Base-by-base conservation (phyloP, 2,797 vertebrate species). In the Garrulus glandarius region DNA sequence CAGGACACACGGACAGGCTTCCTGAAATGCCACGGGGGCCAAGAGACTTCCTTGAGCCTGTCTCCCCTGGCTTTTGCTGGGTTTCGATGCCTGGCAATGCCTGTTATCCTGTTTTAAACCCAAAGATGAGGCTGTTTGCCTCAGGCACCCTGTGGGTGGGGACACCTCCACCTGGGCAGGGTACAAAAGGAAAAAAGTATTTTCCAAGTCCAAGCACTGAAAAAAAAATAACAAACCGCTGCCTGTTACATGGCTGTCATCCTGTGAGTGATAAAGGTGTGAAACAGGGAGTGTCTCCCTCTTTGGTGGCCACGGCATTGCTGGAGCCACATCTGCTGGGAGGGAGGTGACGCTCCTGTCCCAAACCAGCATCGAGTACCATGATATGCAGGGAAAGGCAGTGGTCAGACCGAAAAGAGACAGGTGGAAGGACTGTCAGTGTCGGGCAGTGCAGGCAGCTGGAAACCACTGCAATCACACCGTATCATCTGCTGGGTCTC, bases 231-330 rank as follows among this genome's bases (percentile, higher is more conserved):
- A 39, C 13, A 60, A 79, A 53, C 15, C 72, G 49, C 21, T 41
- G 16, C 12, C 11, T 83, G 22, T 37, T 14, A 26, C 14, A 15
- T 10, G 30, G 24, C 19, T 84, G 4, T 83, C 10, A 49, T 26
- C 34, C 74, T 57, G 29, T 26, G 30, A 56, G 44, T 44, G 55
- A 49, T 30, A 67, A 65, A 84, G 37, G 9, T 11, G 34, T 44
- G 26, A 65, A 81, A 43, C 8, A 41, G 22, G 21, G 49, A 57
- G 6, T 41, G 2, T 59, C 2, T 61, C 20, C 13, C 26, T 26
- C 15, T 15, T 3, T 16, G 39, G 39, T 13, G 39, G 30, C n/a
- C 47, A 44, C 0, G 0, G 13, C 2, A 3, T 9, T 60, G 22
- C 68, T 55, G 71, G 39, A 77, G 36, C 2, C 32, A 36, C 50